Percentiles rank a stretch among this genome's conserved stretches.
Conservation (phyloP, 1,140 invertebrate species). For the Drosophila ogumai region DNA sequence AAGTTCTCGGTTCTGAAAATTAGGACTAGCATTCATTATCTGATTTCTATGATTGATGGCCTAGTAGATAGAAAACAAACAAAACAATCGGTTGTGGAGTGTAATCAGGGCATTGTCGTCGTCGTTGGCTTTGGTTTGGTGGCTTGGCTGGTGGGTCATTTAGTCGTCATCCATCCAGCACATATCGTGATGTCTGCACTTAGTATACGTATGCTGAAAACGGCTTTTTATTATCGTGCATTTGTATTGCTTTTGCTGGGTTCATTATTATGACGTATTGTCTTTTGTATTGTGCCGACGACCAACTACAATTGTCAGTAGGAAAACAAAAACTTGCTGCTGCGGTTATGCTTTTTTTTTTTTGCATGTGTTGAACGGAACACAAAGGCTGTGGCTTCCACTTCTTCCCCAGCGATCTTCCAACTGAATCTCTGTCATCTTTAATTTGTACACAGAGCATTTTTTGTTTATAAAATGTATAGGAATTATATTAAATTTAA, state of each 20-base stretch:
- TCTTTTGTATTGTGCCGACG: conserved; percentile 49
- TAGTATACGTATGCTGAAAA: conserved; percentile 44
- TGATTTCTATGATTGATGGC: conserved; percentile 24
- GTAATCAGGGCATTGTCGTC: conserved; percentile 37
- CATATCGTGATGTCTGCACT: conserved; percentile 44
- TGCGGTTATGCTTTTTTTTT: conserved; percentile 42
- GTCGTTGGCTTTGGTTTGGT: conserved; percentile 6
- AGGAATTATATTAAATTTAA: not conserved
- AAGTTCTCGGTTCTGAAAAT: not conserved
- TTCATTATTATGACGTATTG: conserved; percentile 59
- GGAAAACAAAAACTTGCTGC: conserved; percentile 26
- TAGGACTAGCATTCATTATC: not conserved
- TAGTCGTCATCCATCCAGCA: conserved; percentile 38
- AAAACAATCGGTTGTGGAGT: conserved; percentile 22
- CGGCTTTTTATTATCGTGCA: conserved; percentile 50
- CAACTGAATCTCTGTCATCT: conserved; percentile 18
- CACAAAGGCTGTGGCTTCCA: conserved; percentile 27
- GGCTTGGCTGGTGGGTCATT: conserved; percentile 24
- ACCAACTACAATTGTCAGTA: conserved; percentile 12
- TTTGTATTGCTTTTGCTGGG: conserved; percentile 32
- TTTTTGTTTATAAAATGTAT: not conserved
- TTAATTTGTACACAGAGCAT: conserved; percentile 12
- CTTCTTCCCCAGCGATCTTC: conserved; percentile 21
- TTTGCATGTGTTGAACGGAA: conserved; percentile 34
- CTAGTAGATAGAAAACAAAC: conserved; percentile 25